phyloP scores from a whole-genome alignment of 2,113 vertebrate species.

The Piprites chloris region DNA sequence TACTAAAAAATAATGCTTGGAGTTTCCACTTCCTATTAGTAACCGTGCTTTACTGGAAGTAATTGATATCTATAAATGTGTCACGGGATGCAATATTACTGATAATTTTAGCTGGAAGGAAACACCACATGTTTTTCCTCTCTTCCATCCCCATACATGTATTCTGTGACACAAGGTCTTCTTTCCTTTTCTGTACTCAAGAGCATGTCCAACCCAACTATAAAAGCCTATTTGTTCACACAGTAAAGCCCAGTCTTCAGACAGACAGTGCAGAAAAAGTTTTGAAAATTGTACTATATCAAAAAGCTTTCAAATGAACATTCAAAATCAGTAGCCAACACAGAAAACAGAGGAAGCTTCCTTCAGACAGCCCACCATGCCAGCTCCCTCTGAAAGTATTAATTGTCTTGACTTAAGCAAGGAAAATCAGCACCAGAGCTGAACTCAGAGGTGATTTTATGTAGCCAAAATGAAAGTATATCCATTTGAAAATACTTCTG shows the following conservation, averaged over 20 bases:
- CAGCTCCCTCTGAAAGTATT: neutral
- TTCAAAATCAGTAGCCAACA: neutral
- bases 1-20: neutral
- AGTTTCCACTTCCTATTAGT: conserved; percentile 38
- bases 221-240: neutral
- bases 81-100: neutral
- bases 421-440: neutral
- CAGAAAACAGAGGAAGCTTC: neutral
- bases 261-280: neutral
- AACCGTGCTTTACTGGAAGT: conserved; percentile 15
- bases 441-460: neutral
- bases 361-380: neutral
- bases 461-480: neutral
- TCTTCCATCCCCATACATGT: neutral
- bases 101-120: neutral
- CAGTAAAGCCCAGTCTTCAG: neutral
- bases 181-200: neutral
- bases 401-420: neutral
- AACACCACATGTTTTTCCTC: neutral
- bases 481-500: neutral
- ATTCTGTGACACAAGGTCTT: neutral
- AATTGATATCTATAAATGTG: neutral
- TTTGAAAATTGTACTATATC: neutral
- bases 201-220: neutral
- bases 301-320: neutral